phyloP scores from a whole-genome alignment of 2,888 invertebrate genomes.

The Pteria penguin region DNA sequence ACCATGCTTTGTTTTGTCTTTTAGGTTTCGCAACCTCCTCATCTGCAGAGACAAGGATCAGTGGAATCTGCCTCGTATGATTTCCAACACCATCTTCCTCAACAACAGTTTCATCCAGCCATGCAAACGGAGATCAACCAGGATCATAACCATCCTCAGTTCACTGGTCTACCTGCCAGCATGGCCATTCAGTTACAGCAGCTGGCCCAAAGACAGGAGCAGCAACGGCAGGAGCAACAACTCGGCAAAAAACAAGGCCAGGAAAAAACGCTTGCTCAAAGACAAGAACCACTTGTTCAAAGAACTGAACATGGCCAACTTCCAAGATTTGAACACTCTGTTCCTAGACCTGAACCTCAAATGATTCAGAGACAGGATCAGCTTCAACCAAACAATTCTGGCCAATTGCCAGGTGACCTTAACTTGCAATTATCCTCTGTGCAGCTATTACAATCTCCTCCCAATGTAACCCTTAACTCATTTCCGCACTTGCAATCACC shows the following conservation, averaged over 20 bases:
- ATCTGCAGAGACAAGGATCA: slow-evolving; percentile 53
- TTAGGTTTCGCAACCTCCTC: slow-evolving; percentile 48
- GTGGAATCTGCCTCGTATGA: slow-evolving; percentile 51
- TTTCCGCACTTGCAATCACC: background rate
- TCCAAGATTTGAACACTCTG: too few relatives aligned
- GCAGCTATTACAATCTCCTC: slow-evolving; percentile 1
- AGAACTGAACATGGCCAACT: too few relatives aligned
- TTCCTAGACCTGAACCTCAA: slow-evolving; percentile 14
- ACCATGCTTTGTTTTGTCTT: background rate
- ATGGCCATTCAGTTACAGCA: slow-evolving; percentile 38
- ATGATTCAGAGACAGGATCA: slow-evolving; percentile 19
- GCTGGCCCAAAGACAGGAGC: slow-evolving; percentile 44
- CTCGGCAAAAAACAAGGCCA: background rate
- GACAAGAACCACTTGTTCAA: slow-evolving; percentile 6
- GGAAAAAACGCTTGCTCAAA: background rate
- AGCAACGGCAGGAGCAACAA: slow-evolving; percentile 36
- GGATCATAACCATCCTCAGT: background rate
- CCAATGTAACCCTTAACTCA: slow-evolving; percentile 18
- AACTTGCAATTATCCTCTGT: background rate
- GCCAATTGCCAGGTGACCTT: background rate
- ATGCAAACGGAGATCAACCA: background rate
- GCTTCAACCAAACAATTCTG: background rate
- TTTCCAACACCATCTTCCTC: slow-evolving; percentile 9
- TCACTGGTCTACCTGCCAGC: background rate
- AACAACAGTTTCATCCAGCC: background rate